Conservation (phyloP, 2,113 vertebrate genomes). For the Orientallactaga bullata region DNA sequence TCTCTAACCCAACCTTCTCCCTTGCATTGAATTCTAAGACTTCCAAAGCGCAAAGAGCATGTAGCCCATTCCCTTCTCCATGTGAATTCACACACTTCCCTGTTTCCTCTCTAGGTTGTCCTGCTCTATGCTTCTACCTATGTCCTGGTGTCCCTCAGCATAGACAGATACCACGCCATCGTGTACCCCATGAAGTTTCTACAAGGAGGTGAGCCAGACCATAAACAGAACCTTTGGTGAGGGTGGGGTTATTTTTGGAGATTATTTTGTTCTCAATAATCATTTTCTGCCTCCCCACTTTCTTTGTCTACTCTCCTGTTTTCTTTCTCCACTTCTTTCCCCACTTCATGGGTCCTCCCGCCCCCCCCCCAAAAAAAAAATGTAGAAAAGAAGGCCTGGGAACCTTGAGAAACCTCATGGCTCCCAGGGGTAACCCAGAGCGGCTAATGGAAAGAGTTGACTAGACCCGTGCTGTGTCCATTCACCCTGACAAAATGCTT, state of each 20-base stretch:
- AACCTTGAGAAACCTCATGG: background rate
- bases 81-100: background rate
- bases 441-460: background rate
- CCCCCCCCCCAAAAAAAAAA: too few relatives aligned
- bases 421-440: too few relatives aligned
- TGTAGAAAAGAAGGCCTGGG: background rate
- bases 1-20: background rate
- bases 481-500: background rate
- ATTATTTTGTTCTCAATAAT: background rate
- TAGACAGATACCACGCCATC: constrained; percentile 90
- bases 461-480: background rate
- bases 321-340: background rate
- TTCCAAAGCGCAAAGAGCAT: background rate
- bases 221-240: background rate
- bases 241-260: background rate
- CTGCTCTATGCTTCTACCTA: constrained; percentile 90
- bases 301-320: background rate
- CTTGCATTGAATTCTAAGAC: background rate
- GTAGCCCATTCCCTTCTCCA: background rate
- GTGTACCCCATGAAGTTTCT: constrained; percentile 90
- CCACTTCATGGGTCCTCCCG: background rate
- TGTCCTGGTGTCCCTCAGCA: constrained; percentile 88
- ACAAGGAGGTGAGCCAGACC: constrained; percentile 86
- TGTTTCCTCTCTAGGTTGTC: constrained; percentile 85
- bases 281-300: background rate